phyloP scores from a whole-genome alignment of 1,140 invertebrate genomes.

The Papilio dardanus region DNA sequence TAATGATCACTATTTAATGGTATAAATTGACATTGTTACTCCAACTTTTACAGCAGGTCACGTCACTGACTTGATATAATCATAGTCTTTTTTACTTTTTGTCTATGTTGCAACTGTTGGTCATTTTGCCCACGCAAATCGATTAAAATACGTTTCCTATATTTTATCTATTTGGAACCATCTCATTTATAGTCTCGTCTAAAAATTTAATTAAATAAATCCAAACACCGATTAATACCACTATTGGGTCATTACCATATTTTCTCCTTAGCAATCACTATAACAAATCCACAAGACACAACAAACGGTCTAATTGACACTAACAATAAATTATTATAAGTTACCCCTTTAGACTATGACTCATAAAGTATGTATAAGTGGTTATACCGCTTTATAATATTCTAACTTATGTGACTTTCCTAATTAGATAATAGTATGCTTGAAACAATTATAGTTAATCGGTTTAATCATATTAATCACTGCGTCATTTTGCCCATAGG shows the following conservation, averaged over 20 bases:
- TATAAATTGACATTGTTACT: too few species aligned
- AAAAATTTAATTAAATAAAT: conserved; percentile 23
- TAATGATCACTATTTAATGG: too few species aligned
- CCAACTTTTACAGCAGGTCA: too few species aligned
- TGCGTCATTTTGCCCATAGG: not conserved
- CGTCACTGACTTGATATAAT: too few species aligned
- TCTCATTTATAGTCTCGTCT: not conserved
- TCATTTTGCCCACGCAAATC: too few species aligned
- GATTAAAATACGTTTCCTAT: too few species aligned
- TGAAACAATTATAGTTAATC: conserved; percentile 27
- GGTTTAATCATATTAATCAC: conserved; percentile 38
- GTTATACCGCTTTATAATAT: not conserved
- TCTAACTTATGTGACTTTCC: not conserved
- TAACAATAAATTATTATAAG: not conserved
- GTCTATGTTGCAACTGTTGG: too few species aligned
- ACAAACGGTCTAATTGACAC: conserved; percentile 9
- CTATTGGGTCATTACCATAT: conserved; percentile 6
- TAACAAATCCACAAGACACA: not conserved
- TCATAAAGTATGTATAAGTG: conserved; percentile 26
- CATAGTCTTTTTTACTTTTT: too few species aligned
- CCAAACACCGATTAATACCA: conserved; percentile 19
- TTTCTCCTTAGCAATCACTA: not conserved
- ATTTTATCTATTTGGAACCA: not conserved
- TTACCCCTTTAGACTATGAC: not conserved
- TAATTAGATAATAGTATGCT: not conserved